These are phyloP conservation scores for Aix galericulata DNA, from an alignment of 2,113 vertebrate genomes.

Conservation along the genomic window DNA sequence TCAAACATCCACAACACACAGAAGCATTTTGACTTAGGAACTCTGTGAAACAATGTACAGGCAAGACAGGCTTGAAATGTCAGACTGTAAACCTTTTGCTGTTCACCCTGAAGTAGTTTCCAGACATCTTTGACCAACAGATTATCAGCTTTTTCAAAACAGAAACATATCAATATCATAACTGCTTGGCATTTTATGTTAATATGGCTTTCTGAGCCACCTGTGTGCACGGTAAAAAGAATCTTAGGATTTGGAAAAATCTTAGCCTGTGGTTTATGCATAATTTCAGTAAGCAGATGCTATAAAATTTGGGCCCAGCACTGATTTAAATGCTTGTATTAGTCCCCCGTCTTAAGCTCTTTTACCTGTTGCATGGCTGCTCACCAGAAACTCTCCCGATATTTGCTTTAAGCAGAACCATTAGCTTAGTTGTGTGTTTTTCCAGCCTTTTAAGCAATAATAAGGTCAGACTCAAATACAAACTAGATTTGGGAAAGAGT, in stretches of 20 bases:
- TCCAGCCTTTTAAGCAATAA: constrained; percentile 43
- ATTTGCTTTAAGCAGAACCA: neutral
- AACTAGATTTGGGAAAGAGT: neutral
- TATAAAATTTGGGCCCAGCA: neutral
- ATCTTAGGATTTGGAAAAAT: neutral
- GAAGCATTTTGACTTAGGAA: neutral
- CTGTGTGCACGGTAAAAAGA: neutral
- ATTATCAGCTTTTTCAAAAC: neutral
- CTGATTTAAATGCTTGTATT: accelerated
- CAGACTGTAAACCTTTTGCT: neutral
- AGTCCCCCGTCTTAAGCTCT: neutral
- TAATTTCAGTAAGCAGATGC: neutral
- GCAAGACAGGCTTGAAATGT: neutral
- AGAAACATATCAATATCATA: neutral
- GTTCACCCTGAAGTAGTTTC: neutral
- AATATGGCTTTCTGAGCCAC: neutral
- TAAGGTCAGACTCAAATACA: neutral
- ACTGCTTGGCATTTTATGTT: neutral
- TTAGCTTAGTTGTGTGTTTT: neutral
- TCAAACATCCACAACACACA: neutral
- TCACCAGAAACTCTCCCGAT: neutral
- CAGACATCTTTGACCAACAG: neutral
- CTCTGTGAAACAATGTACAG: neutral
- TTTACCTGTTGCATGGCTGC: neutral
- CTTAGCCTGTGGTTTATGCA: neutral